A percentile compares a stretch with the other conserved stretches of the same genome.
These are phyloP conservation scores for Rhinogobio ventralis DNA, from an alignment of 2,797 vertebrate genomes.

Conservation along the genomic window DNA sequence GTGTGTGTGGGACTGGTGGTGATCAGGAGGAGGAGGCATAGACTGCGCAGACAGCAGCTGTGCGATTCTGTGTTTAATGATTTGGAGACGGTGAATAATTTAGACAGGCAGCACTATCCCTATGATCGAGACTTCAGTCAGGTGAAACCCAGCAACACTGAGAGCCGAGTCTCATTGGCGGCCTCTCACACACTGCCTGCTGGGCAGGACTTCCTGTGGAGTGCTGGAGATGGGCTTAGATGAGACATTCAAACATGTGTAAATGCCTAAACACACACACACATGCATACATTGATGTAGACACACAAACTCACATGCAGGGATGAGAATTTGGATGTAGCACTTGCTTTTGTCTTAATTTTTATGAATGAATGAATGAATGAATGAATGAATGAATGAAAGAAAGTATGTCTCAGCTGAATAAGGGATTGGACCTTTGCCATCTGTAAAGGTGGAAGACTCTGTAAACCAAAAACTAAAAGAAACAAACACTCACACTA, in stretches of 20 bases:
- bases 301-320: constrained; percentile 32
- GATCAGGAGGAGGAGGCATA: constrained; percentile 73
- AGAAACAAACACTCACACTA: not conserved
- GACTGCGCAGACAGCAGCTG: constrained; percentile 71
- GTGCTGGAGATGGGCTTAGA: constrained; percentile 74
- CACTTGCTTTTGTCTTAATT: constrained; percentile 70
- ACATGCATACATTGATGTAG: not conserved
- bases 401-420: constrained; percentile 51
- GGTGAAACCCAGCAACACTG: constrained; percentile 85
- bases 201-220: constrained; percentile 76
- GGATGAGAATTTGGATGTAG: constrained; percentile 64
- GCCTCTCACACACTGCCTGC: constrained; percentile 67
- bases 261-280: not conserved
- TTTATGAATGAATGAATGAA: constrained; percentile 36
- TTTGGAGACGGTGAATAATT: constrained; percentile 80
- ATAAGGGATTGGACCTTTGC: constrained; percentile 46
- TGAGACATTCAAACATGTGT: constrained; percentile 58
- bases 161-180: constrained; percentile 73
- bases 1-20: constrained; percentile 69
- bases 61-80: constrained; percentile 77
- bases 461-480: constrained; percentile 55
- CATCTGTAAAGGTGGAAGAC: constrained; percentile 33
- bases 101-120: constrained; percentile 65
- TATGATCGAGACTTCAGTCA: constrained; percentile 79
- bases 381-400: constrained; percentile 51